phyloP scores from a whole-genome alignment of 2,113 vertebrate genomes.

The Melospiza georgiana region DNA sequence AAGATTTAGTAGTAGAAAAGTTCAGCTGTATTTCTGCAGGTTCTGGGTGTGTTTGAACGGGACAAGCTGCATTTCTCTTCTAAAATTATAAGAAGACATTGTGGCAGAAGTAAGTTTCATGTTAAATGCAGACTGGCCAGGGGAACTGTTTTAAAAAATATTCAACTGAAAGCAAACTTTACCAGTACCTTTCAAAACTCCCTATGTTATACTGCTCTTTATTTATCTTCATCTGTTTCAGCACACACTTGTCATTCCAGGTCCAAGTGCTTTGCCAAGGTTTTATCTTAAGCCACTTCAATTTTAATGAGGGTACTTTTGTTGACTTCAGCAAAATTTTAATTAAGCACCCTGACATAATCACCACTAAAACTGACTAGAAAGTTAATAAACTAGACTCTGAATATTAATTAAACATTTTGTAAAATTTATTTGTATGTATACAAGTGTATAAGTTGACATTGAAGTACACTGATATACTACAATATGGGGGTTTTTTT shows the following conservation, averaged over 20 bases:
- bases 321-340: neutral
- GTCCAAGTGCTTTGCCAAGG: neutral
- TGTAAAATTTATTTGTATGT: neutral
- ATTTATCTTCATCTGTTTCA: neutral
- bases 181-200: neutral
- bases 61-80: slow-evolving; percentile 12
- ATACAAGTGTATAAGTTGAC: neutral
- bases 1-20: slow-evolving; percentile 67
- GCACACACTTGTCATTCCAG: neutral
- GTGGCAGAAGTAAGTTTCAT: neutral
- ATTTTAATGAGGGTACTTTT: neutral
- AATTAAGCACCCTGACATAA: neutral
- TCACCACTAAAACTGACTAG: neutral
- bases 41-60: slow-evolving; percentile 10
- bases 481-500: neutral
- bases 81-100: neutral
- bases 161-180: neutral
- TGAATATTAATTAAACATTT: neutral
- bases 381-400: neutral
- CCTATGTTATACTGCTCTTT: neutral
- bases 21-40: slow-evolving; percentile 25
- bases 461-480: neutral
- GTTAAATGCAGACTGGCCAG: neutral
- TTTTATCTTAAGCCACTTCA: neutral
- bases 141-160: neutral